phyloP scores from a whole-genome alignment of 2,888 invertebrate genomes.

The Philhelius pedissequus region DNA sequence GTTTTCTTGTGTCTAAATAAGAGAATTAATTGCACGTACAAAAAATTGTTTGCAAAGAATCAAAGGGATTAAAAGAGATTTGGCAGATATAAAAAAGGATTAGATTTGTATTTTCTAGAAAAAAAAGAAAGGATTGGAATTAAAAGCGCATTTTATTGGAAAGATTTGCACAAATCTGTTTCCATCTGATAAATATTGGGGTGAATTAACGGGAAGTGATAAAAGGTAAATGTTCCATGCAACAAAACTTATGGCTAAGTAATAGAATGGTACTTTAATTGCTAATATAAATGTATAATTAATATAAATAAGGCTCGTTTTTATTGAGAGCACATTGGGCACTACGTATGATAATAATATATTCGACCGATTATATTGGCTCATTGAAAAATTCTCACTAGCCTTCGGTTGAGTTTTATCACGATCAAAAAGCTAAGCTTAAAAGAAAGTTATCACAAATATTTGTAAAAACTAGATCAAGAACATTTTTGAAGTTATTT shows the following conservation, averaged over 20 bases:
- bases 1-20: not conserved
- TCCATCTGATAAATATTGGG: not conserved
- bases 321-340: too few species aligned
- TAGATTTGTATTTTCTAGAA: not conserved
- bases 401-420: too few species aligned
- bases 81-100: not conserved
- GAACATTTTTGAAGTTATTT: too few species aligned
- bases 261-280: not conserved
- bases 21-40: slow-evolving; percentile 34
- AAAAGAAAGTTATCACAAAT: too few species aligned
- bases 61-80: slow-evolving; percentile 17
- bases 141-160: slow-evolving; percentile 10
- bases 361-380: too few species aligned
- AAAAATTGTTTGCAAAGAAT: slow-evolving; percentile 18
- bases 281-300: not conserved
- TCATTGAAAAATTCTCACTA: too few species aligned
- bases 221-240: slow-evolving; percentile 5
- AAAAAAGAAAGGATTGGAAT: not conserved
- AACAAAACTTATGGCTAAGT: not conserved
- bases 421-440: too few species aligned
- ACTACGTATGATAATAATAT: too few species aligned
- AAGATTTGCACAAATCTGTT: slow-evolving; percentile 10
- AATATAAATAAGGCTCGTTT: too few species aligned
- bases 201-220: not conserved
- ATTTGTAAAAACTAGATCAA: too few species aligned